Evolutionary conservation across 2,888 invertebrate genomes (phyloP).

Genomic region (Blera fallax): DNA sequence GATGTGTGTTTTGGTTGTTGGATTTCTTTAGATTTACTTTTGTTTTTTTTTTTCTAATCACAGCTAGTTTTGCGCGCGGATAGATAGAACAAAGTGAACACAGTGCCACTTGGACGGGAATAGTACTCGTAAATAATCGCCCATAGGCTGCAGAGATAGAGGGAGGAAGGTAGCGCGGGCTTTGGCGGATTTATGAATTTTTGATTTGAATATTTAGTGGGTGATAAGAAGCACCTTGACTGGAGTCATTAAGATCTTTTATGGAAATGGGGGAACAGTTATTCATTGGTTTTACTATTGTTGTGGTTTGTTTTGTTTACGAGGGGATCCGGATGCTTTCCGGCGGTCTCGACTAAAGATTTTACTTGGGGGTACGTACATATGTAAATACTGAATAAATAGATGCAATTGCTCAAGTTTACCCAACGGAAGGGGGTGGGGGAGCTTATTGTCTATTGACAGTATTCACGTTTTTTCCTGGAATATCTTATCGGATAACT

Average conservation of each 20-base stretch:
- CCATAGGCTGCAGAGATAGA: background rate
- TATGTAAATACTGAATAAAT: background rate
- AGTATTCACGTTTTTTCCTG: background rate
- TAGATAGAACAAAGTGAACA: slow-evolving; percentile 43
- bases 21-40: slow-evolving; percentile 21
- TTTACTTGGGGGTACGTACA: background rate
- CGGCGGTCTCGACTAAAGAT: background rate
- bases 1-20: slow-evolving; percentile 34
- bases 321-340: slow-evolving; percentile 15
- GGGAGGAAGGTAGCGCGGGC: background rate
- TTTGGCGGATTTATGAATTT: slow-evolving; percentile 44
- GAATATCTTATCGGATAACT: background rate
- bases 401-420: background rate
- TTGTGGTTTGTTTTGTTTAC: background rate
- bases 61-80: slow-evolving; percentile 38
- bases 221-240: slow-evolving; percentile 26
- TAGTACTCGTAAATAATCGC: slow-evolving; percentile 31
- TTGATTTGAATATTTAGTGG: slow-evolving; percentile 33
- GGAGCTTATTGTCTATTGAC: background rate
- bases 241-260: slow-evolving; percentile 1
- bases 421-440: background rate
- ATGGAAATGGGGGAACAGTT: background rate
- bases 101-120: slow-evolving; percentile 20
- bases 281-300: background rate
- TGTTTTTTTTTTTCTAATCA: slow-evolving; percentile 51